These are phyloP conservation scores for Mellivora capensis DNA, from an alignment of 2,113 vertebrate genomes.

Conservation along the genomic window DNA sequence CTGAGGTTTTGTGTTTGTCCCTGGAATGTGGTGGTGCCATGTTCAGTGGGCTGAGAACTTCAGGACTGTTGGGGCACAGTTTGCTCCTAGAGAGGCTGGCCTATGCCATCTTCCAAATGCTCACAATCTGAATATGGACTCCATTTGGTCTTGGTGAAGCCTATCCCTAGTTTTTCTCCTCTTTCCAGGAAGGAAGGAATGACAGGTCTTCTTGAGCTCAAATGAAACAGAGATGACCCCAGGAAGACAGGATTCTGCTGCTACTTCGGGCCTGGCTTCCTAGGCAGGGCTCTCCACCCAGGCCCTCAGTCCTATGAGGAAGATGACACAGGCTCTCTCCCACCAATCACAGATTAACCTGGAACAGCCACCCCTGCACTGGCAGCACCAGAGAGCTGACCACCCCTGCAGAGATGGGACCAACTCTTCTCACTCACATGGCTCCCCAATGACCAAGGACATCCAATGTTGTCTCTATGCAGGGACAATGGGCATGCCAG, in stretches of 20 bases:
- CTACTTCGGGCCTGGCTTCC: neutral
- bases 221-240: fast-evolving
- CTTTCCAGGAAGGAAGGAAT: neutral
- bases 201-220: fast-evolving
- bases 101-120: neutral
- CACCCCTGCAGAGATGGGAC: neutral
- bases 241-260: neutral
- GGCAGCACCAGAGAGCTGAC: fast-evolving
- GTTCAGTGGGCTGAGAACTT: neutral
- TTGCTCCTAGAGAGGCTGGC: neutral
- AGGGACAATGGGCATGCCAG: neutral
- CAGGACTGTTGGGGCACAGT: fast-evolving
- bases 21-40: neutral
- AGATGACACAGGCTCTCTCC: neutral
- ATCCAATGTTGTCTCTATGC: fast-evolving
- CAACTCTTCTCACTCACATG: fast-evolving
- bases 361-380: fast-evolving
- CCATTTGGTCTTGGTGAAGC: fast-evolving
- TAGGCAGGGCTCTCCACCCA: no score
- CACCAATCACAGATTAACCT: neutral
- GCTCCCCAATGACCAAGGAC: fast-evolving
- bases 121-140: fast-evolving
- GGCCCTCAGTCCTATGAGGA: neutral
- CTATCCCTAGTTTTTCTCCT: neutral
- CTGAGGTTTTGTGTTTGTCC: neutral